Evolutionary conservation across 1,140 invertebrate species (phyloP).

Genomic region (Micrasema longulum): DNA sequence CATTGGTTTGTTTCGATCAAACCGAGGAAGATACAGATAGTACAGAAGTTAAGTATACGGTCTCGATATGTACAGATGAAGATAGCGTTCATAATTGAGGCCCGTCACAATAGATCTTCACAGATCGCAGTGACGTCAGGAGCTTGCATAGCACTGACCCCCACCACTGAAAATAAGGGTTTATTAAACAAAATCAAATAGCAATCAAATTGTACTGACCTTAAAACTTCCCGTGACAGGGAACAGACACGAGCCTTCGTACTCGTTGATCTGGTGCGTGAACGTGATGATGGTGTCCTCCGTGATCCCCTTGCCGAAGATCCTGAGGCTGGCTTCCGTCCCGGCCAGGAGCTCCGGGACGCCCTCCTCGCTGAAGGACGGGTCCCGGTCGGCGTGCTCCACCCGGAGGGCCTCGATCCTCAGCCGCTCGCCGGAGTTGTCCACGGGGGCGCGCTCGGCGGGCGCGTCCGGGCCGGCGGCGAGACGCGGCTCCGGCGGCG

Average conservation of each 20-base stretch:
- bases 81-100: too few relatives aligned
- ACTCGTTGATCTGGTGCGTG: conserved; percentile 69
- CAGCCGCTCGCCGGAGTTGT: conserved; percentile 50
- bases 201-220: conserved; percentile 60
- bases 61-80: too few relatives aligned
- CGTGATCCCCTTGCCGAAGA: conserved; percentile 81
- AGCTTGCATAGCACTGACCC: too few relatives aligned
- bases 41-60: too few relatives aligned
- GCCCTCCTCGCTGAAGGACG: conserved; percentile 72
- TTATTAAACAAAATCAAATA: conserved; percentile 10
- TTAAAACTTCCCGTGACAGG: conserved; percentile 64
- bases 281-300: conserved; percentile 77
- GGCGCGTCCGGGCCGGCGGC: neutral
- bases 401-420: conserved; percentile 72
- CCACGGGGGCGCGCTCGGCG: too few relatives aligned
- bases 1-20: too few relatives aligned
- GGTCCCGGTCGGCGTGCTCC: conserved; percentile 72
- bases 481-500: neutral
- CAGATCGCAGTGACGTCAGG: too few relatives aligned
- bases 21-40: too few relatives aligned
- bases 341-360: conserved; percentile 76
- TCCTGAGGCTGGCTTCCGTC: conserved; percentile 70
- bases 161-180: too few relatives aligned
- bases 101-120: too few relatives aligned
- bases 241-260: conserved; percentile 68